A percentile compares a stretch with the other conserved stretches of the same genome.
These are phyloP conservation scores for Yoshiicerus persimilis DNA, from an alignment of 1,140 invertebrate genomes.

Conservation along the genomic window DNA sequence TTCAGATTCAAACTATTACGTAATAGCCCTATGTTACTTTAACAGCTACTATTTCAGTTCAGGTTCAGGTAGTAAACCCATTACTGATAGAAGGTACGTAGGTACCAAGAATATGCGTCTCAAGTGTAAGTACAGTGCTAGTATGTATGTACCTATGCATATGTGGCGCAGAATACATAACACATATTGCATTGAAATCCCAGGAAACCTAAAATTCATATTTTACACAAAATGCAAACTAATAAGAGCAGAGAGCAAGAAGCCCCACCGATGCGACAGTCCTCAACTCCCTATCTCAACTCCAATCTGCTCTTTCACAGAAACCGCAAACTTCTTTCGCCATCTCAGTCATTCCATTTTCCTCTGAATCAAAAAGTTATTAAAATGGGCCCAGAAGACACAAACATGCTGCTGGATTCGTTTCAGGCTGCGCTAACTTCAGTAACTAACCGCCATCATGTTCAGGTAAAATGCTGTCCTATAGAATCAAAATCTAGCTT, in stretches of 20 bases:
- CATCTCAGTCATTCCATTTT: not conserved
- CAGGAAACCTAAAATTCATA: not conserved
- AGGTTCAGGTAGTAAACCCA: too few species aligned
- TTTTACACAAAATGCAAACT: slow-evolving; percentile 3
- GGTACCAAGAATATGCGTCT: too few species aligned
- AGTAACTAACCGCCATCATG: not conserved
- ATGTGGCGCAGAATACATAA: not conserved
- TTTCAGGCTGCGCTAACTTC: not conserved
- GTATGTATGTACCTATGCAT: not conserved
- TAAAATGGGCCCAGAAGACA: not conserved
- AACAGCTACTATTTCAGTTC: not conserved
- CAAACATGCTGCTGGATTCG: not conserved
- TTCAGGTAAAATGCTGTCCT: not conserved
- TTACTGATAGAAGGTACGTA: too few species aligned
- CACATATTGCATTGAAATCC: not conserved
- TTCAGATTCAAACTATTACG: not conserved
- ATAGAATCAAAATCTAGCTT: not conserved
- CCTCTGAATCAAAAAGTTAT: slow-evolving; percentile 16
- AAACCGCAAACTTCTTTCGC: slow-evolving; percentile 13
- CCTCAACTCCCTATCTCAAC: not conserved
- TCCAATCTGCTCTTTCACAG: not conserved
- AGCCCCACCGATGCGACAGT: not conserved
- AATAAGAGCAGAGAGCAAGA: not conserved
- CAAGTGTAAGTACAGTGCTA: too few species aligned
- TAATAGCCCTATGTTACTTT: not conserved